These are phyloP conservation scores for Euzophera pinguis DNA, from an alignment of 2,888 invertebrate species.

Conservation along the genomic window DNA sequence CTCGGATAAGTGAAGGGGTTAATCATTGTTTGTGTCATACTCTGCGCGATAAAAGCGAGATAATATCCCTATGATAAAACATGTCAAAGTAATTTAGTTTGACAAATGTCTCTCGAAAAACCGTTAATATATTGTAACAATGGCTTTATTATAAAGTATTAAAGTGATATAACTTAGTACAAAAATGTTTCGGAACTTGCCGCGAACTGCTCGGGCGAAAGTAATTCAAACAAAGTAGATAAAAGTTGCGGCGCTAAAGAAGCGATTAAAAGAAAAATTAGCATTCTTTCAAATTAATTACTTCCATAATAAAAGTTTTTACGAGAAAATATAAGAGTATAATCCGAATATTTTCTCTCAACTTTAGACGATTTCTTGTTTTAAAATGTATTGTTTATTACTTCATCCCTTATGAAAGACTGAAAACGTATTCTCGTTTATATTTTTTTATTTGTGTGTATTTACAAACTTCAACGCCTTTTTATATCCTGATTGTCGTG, in stretches of 20 bases:
- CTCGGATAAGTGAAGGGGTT: too few species aligned
- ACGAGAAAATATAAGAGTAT: slow-evolving; percentile 53
- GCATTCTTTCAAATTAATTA: slow-evolving; percentile 77
- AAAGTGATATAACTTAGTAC: slow-evolving; percentile 44
- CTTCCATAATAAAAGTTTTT: slow-evolving; percentile 70
- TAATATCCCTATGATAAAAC: too few species aligned
- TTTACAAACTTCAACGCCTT: too few species aligned
- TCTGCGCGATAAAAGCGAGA: too few species aligned
- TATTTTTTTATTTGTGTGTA: not conserved
- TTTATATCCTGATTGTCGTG: too few species aligned
- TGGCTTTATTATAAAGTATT: slow-evolving; percentile 38
- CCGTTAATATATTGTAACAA: slow-evolving; percentile 30
- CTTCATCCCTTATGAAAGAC: slow-evolving; percentile 9
- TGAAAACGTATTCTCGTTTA: slow-evolving; percentile 1
- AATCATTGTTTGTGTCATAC: too few species aligned
- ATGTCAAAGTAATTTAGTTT: not conserved
- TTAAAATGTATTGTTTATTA: slow-evolving; percentile 29
- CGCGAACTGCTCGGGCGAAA: slow-evolving; percentile 61
- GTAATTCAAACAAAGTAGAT: slow-evolving; percentile 77
- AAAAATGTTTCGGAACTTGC: slow-evolving; percentile 54
- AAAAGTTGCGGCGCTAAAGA: slow-evolving; percentile 73
- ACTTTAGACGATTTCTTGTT: slow-evolving; percentile 33
- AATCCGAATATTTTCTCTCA: slow-evolving; percentile 47
- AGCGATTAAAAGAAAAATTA: slow-evolving; percentile 77
- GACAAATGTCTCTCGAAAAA: not conserved